These are phyloP conservation scores for Xylocampa areola DNA, from an alignment of 2,888 invertebrate species.

Conservation along the genomic window DNA sequence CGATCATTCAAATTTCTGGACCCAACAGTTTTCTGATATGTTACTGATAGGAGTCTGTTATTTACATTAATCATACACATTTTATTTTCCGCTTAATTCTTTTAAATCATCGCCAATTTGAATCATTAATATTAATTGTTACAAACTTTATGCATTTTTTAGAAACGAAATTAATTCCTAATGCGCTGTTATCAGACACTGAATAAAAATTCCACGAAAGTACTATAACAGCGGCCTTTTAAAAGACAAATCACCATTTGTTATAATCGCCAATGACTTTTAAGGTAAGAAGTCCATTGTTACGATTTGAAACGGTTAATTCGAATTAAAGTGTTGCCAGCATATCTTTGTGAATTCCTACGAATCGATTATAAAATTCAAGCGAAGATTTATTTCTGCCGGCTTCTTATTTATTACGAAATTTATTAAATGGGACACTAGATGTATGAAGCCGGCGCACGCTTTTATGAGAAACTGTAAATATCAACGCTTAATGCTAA, in stretches of 20 bases:
- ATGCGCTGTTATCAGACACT: conserved; percentile 32
- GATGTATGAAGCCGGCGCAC: conserved; percentile 37
- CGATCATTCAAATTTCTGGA: conserved; percentile 51
- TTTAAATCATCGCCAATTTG: conserved; percentile 2
- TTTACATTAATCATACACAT: conserved; percentile 31
- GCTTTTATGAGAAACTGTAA: conserved; percentile 39
- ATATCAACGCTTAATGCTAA: conserved; percentile 44
- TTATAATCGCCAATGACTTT: conserved; percentile 28
- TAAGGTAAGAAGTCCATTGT: conserved; percentile 7
- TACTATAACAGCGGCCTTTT: conserved; percentile 63
- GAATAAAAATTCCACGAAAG: conserved; percentile 65
- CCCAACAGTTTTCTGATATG: conserved; percentile 60
- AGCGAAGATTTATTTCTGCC: conserved; percentile 40
- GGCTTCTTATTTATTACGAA: conserved; percentile 28
- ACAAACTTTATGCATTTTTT: conserved; percentile 9
- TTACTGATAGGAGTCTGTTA: conserved; percentile 54
- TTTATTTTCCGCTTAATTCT: conserved; percentile 23
- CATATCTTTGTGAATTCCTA: conserved; percentile 56
- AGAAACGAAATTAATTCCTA: conserved; percentile 24
- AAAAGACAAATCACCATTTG: conserved; percentile 40
- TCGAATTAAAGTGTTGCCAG: conserved; percentile 62
- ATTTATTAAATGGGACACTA: conserved; percentile 35
- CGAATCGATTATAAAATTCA: conserved; percentile 41
- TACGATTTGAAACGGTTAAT: conserved; percentile 46
- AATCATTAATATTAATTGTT: background rate